Evolutionary conservation across 2,113 vertebrate genomes (phyloP).

Genomic region (Camelus bactrianus): DNA sequence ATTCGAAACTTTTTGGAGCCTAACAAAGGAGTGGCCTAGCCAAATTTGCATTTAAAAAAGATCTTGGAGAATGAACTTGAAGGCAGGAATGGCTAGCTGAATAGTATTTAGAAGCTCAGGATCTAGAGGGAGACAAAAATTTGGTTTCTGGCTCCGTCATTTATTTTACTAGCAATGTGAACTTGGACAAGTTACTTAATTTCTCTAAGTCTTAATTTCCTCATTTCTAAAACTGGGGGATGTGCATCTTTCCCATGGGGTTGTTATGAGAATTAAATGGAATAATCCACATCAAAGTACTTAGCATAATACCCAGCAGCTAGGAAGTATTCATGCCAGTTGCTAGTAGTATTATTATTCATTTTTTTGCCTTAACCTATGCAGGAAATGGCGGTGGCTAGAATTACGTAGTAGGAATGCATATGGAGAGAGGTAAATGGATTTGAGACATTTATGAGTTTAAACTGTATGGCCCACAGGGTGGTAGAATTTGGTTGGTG

Average conservation of each 20-base stretch:
- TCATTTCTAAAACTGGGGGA: not conserved
- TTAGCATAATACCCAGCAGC: not conserved
- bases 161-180: not conserved
- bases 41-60: constrained; percentile 13
- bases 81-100: not conserved
- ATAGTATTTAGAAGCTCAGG: not conserved
- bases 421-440: not conserved
- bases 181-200: not conserved
- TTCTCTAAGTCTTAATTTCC: not conserved
- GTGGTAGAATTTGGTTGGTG: not conserved
- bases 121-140: not conserved
- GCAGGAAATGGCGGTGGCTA: not conserved
- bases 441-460: not conserved
- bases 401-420: not conserved
- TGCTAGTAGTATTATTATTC: not conserved
- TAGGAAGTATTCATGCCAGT: not conserved
- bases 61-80: not conserved
- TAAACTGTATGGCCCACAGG: not conserved
- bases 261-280: not conserved
- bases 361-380: not conserved
- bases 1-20: not conserved
- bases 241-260: not conserved
- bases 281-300: not conserved
- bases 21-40: not conserved
- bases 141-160: not conserved